Evolutionary conservation across 2,888 invertebrate genomes (phyloP).

Genomic region (Zele albiditarsus): DNA sequence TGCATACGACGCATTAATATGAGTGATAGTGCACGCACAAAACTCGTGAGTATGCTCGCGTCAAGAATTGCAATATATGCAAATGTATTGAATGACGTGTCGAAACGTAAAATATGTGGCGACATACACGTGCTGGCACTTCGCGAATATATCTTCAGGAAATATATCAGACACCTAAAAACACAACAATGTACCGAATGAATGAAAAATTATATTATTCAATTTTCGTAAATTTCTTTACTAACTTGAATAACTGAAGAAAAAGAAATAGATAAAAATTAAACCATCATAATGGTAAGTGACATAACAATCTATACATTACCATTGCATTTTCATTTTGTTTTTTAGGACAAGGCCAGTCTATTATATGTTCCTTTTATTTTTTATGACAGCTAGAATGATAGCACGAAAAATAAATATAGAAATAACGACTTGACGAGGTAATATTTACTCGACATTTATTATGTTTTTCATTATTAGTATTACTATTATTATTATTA

Average conservation of each 20-base stretch:
- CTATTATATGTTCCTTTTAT: background rate
- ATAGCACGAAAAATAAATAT: background rate
- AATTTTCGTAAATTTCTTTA: background rate
- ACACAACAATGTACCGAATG: background rate
- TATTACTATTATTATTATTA: too few relatives aligned
- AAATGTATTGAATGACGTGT: background rate
- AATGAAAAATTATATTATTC: background rate
- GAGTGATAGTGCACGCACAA: background rate
- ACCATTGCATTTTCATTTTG: background rate
- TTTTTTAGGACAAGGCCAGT: slow-evolving; percentile 2
- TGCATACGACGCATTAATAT: background rate
- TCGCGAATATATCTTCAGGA: background rate
- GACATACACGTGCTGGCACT: too few relatives aligned
- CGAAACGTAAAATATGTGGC: too few relatives aligned
- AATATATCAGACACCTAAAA: background rate
- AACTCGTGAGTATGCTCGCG: background rate
- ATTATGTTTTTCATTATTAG: too few relatives aligned
- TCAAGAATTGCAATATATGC: background rate
- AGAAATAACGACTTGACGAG: background rate
- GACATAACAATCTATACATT: background rate
- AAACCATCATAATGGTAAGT: background rate
- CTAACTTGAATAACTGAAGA: background rate
- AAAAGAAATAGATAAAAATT: background rate
- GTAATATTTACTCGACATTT: background rate
- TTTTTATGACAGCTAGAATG: background rate